Evolutionary conservation across 1,140 invertebrate genomes (phyloP).

Genomic region (Trialeurodes vaporariorum): DNA sequence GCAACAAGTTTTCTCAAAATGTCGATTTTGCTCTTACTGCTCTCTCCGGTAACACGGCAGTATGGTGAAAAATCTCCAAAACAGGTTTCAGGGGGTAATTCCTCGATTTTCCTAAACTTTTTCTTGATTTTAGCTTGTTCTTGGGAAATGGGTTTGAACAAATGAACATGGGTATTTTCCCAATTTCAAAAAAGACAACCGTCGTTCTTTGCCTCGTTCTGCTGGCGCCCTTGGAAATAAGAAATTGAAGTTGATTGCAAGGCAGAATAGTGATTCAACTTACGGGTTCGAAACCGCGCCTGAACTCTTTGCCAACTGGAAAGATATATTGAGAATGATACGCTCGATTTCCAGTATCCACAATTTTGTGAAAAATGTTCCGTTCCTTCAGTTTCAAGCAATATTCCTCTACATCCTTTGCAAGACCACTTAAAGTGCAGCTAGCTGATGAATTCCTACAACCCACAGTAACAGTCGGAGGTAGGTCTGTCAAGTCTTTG

Average conservation of each 20-base stretch:
- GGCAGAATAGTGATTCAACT: neutral
- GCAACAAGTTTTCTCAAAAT: no score
- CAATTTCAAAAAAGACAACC: no score
- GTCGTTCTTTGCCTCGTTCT: no score
- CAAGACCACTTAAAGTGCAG: slow-evolving; percentile 54
- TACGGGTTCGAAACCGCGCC: neutral
- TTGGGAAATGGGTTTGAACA: no score
- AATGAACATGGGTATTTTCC: no score
- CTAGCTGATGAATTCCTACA: slow-evolving; percentile 57
- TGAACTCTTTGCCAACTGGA: neutral
- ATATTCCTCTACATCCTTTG: slow-evolving; percentile 36
- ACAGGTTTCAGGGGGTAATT: no score
- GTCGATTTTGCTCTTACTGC: no score
- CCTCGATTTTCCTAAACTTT: no score
- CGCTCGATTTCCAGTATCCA: slow-evolving; percentile 52
- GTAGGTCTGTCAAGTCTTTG: slow-evolving; percentile 39
- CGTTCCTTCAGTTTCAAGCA: slow-evolving; percentile 41
- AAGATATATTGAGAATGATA: slow-evolving; percentile 51
- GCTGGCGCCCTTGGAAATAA: neutral
- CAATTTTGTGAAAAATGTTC: slow-evolving; percentile 60
- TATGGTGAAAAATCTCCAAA: no score
- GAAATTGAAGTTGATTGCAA: neutral
- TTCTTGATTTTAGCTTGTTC: no score
- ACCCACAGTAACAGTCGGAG: slow-evolving; percentile 51
- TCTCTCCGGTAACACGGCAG: no score